Base-by-base conservation (phyloP, 2,113 vertebrate species). In the Carollia perspicillata region DNA sequence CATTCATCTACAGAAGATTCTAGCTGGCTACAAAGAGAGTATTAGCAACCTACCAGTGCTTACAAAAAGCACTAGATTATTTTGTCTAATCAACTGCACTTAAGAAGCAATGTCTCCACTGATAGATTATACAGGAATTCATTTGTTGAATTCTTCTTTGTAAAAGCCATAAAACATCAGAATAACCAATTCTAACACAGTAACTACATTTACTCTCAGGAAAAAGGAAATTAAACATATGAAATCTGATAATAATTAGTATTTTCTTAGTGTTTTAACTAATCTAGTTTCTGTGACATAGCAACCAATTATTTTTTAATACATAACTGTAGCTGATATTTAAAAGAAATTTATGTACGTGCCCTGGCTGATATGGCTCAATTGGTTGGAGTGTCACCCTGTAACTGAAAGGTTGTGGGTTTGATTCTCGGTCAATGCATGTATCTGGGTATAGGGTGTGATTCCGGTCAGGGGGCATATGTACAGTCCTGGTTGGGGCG, bases 171-270 rank as follows among this genome's bases (percentile, higher is more conserved):
- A 80, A 96, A 84, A 89, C 11, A 93, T 35, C 10, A 95, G 47
- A 93, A 86, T 87, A 42, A 77, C n/a, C 51, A 84, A 87, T 77
- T 86, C 75, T 92, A 92, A 86, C 68, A 87, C 0, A 47, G 16
- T 77, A 93, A 95, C 68, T 92, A 75, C 11, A 75, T 51, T 77
- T 84, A 10, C 55, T 85, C 33, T 93, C 53, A 95, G 51, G 72
- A 97, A 92, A 96, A 92, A 91, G 20, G 28, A 72, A 77, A 66
- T 74, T 71, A 97, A 58, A 53, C 66, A 84, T n/a, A 55, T 90
- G 63, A 89, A 28, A 93, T 37, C 28, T 94, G 37, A 87, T 51
- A 69, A 83, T 51, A 78, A 96, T 14, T 65, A n/a, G 1, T 33
- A 81, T 84, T 84, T 91, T 81, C 65, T 93, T 81, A 93, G 30